phyloP scores from a whole-genome alignment of 2,113 vertebrate species.

The Gobius niger region DNA sequence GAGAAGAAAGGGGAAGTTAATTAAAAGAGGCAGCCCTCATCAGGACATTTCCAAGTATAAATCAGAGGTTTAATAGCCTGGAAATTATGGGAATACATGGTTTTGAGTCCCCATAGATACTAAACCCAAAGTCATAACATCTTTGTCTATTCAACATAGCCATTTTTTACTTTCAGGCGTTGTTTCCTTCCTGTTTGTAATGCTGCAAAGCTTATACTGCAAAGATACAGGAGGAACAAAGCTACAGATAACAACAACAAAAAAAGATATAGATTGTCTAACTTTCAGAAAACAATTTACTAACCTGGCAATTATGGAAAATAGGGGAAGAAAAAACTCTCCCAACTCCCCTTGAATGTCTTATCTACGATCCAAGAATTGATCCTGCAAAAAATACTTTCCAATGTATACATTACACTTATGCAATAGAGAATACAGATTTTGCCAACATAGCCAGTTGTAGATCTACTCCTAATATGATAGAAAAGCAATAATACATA shows the following conservation, averaged over 20 bases:
- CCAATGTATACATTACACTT: not conserved
- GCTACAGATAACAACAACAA: not conserved
- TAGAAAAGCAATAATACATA: not conserved
- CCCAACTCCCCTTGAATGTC: too few relatives aligned
- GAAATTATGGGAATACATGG: conserved; percentile 1
- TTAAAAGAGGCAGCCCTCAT: conserved; percentile 52
- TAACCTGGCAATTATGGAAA: too few relatives aligned
- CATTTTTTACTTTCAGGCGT: too few relatives aligned
- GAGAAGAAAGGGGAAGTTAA: conserved; percentile 51
- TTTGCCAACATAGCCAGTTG: not conserved
- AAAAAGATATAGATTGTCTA: not conserved
- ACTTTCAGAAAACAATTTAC: too few relatives aligned
- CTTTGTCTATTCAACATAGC: not conserved
- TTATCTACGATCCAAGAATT: too few relatives aligned
- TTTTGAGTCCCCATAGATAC: not conserved
- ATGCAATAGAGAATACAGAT: not conserved
- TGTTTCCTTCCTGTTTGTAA: too few relatives aligned
- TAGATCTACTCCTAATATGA: not conserved
- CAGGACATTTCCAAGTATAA: conserved; percentile 30
- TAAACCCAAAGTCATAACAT: conserved; percentile 1
- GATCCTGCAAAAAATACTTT: not conserved
- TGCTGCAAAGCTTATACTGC: not conserved
- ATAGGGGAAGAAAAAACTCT: too few relatives aligned
- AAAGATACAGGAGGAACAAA: not conserved
- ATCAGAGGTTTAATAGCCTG: conserved; percentile 26